phyloP scores from a whole-genome alignment of 30 jellyfish, hydroid and myxozoan genomes.

The Aurelia sp. region DNA sequence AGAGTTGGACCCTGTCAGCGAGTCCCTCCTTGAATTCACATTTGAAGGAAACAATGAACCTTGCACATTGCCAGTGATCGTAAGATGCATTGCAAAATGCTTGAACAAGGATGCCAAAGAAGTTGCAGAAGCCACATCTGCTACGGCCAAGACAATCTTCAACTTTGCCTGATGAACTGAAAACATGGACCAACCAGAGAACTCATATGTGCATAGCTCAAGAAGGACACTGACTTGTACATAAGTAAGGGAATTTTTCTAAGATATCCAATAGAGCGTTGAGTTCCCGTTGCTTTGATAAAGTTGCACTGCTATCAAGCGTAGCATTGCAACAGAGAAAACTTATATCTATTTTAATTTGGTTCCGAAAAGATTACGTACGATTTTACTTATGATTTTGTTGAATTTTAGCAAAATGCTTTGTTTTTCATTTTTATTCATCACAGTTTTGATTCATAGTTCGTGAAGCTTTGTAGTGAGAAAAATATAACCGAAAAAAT shows the following conservation, averaged over 20 bases:
- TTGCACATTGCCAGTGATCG: conserved; percentile 81
- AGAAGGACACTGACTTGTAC: conserved; percentile 27
- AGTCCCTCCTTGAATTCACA: conserved; percentile 79
- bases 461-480: too few species aligned
- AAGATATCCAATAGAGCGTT: background rate
- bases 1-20: conserved; percentile 92
- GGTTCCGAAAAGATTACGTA: background rate
- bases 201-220: conserved; percentile 26
- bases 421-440: too few species aligned
- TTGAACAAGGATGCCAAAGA: conserved; percentile 83
- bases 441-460: too few species aligned
- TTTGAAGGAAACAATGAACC: conserved; percentile 87
- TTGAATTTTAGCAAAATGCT: too few species aligned
- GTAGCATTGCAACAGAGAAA: conserved; percentile 1
- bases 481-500: background rate
- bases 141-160: conserved; percentile 87
- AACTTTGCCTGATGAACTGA: conserved; percentile 46
- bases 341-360: background rate
- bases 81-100: conserved; percentile 90
- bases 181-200: background rate
- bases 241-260: conserved; percentile 1
- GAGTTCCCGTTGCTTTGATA: conserved; percentile 13
- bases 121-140: conserved; percentile 84
- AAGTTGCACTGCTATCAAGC: conserved; percentile 5
- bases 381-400: too few species aligned